Percentiles rank a stretch among this genome's conserved stretches.
Conservation (phyloP, 2,797 vertebrate species). For the Petrocephalus schoutedeni region DNA sequence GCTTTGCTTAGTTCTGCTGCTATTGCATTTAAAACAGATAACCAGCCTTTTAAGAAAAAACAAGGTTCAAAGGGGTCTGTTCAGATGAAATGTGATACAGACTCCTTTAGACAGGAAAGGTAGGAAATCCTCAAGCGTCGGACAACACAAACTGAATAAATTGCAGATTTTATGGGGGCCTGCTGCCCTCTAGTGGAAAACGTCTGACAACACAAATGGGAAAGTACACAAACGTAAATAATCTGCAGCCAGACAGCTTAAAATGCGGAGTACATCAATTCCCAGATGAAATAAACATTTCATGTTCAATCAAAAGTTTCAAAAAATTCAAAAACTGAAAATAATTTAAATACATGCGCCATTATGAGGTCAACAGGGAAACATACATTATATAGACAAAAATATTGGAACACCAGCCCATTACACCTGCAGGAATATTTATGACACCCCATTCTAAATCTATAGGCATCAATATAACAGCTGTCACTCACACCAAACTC, state of each 20-base stretch:
- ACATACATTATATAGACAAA: background rate
- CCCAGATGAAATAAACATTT: background rate
- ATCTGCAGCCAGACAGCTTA: background rate
- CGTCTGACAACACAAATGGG: background rate
- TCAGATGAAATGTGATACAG: background rate
- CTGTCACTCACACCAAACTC: background rate
- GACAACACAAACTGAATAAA: background rate
- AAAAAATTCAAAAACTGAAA: background rate
- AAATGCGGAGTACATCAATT: background rate
- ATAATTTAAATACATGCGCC: background rate
- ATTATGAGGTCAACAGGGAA: background rate
- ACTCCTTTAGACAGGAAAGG: background rate
- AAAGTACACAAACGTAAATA: background rate
- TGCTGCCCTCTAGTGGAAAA: slow-evolving; percentile 21
- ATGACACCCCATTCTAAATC: background rate
- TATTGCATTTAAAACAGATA: background rate
- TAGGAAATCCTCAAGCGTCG: background rate
- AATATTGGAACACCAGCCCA: background rate
- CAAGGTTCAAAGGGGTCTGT: background rate
- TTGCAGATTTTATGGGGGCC: background rate
- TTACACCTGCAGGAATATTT: background rate
- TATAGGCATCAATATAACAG: background rate
- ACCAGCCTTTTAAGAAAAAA: background rate
- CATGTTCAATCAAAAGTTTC: background rate
- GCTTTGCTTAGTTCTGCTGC: background rate